Base-by-base conservation (phyloP, 2,888 invertebrate genomes). In the Drosophila lutescens region DNA sequence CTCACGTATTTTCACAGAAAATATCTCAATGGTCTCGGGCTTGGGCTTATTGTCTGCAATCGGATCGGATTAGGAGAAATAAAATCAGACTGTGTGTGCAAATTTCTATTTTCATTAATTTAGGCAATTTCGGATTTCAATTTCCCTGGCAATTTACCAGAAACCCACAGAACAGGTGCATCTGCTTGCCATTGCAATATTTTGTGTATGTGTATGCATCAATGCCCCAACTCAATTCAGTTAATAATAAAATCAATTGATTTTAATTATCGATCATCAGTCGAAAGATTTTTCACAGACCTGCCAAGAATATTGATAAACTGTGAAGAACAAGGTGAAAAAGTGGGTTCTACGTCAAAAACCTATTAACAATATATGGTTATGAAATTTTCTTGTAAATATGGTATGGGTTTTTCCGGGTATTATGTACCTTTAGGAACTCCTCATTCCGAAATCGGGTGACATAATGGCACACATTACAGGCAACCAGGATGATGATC, bases 11-110 rank as follows among this genome's bases (percentile, higher is more conserved):
- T 92, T 92, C 70, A 95, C 93, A 76, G 95, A 94, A 93, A 94
- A 95, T 89, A 95, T 94, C 84, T 94, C 94, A 93, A 95, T 93
- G 93, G 95, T 94, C 91, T 95, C 94, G 90, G 95, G 94, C 93
- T 95, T 94, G 93, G 95, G 95, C 93, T 95, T 95, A 93, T 95
- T 95, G 93, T 95, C 95, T 95, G 93, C 6, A 41, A 56, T 40
- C 43, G 26, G n/a, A 67, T 46, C n/a, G 40, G 26, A 23, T 38
- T n/a, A 26, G 13, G 13, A 40, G 13, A 26, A 40, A 55, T 20
- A 15, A 36, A 38, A 54, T 71, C 34, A 41, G 34, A 23, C n/a
- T 15, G 10, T 20, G 10, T 20, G 66, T 44, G 20, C 41, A 12
- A 34, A 53, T 10, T 51, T 59, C n/a, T n/a, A 70, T 50, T 32